A percentile compares a stretch with the other conserved stretches of the same genome.
Evolutionary conservation across 2,888 invertebrate species (phyloP).

Genomic region (Tridacna gigas): DNA sequence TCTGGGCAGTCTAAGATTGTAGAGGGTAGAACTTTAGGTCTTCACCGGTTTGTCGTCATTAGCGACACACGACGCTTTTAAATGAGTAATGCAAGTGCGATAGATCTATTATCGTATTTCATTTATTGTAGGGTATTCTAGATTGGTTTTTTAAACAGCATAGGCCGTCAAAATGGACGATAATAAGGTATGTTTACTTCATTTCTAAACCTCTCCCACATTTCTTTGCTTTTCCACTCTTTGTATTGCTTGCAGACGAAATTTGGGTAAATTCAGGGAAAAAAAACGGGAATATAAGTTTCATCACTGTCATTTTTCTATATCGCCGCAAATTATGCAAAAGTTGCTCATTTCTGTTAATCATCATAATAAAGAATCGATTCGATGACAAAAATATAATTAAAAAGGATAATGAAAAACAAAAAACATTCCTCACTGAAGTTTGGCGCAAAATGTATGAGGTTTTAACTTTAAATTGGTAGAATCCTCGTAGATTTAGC

Average conservation of each 20-base stretch:
- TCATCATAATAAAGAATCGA: not conserved
- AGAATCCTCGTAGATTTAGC: not conserved
- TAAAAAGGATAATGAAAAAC: not conserved
- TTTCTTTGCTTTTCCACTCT: not conserved
- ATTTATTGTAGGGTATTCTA: slow-evolving; percentile 7
- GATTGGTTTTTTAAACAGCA: not conserved
- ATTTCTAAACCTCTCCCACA: not conserved
- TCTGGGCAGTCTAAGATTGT: not conserved
- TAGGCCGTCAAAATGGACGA: slow-evolving; percentile 9
- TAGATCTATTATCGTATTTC: slow-evolving; percentile 15
- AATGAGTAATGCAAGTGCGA: not conserved
- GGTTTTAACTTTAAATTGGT: not conserved
- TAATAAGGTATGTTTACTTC: slow-evolving; percentile 2
- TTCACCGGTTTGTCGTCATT: slow-evolving; percentile 45
- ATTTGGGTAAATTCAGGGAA: not conserved
- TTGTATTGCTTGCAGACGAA: slow-evolving; percentile 5
- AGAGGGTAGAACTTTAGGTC: slow-evolving; percentile 22
- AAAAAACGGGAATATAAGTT: not conserved
- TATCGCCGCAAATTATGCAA: not conserved
- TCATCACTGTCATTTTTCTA: not conserved
- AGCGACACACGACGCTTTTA: slow-evolving; percentile 40
- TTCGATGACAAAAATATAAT: no score
- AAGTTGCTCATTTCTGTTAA: not conserved
- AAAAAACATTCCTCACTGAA: not conserved
- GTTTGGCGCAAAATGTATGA: not conserved